Evolutionary conservation across 2,888 invertebrate genomes (phyloP), one percentile per base, ranked within the genome.

Genomic region (Zootermopsis nevadensis): DNA sequence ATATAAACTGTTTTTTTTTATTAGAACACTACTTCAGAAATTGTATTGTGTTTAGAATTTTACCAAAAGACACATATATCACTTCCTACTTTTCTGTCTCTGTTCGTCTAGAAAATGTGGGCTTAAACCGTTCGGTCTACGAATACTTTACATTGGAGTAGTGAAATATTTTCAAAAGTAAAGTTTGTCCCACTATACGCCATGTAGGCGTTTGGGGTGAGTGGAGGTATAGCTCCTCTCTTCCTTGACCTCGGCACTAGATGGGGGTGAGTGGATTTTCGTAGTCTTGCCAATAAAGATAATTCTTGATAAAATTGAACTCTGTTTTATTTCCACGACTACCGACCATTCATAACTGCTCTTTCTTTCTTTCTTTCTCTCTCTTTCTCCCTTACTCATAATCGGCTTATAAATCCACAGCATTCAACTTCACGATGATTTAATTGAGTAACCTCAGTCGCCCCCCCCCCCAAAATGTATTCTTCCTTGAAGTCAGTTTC

Each of bases 1-100:
- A 42, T 42, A 76, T n/a, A 76, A n/a, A 76, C 33, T 74, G 74
- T 74, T 74, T 38, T 76, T 76, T 42, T 76, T 76, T n/a, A 38
- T 72, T 72, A 27, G 6, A 60, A 4, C 19, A n/a, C 42, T 38
- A 42, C 42, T 42, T 42, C 76, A 42, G 24, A 76, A 76, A 76
- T 76, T 38, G 7, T 42, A n/a, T 74, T 60, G 7, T 27, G 35
- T 15, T 35, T 60, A 60, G 24, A 35, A 24, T 24, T 42, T 76
- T 76, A 76, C 4, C 4, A 38, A 27, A n/a, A 15, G 35, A 76
- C 76, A 42, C n/a, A n/a, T n/a, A n/a, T 42, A 76, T 76, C 76
- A 76, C 35, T 76, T 42, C 42, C 4, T 30, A 15, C 42, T 19
- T 76, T 33, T 31, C 35, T 72, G 24, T n/a, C 76, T 76, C 42